Conservation (phyloP, 2,888 invertebrate genomes). For the Dorcus hopei region DNA sequence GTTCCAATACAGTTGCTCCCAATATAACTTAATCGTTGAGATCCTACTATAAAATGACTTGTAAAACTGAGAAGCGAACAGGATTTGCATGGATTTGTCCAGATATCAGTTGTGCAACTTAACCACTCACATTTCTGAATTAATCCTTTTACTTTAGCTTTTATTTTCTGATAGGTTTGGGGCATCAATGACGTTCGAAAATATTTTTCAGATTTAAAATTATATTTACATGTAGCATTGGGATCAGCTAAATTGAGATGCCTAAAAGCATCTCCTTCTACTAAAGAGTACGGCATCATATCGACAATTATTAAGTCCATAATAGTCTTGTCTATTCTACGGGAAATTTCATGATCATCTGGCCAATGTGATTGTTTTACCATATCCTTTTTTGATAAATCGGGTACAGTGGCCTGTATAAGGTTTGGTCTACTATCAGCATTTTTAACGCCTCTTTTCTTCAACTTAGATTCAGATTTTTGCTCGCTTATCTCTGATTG, state of each 20-base stretch:
- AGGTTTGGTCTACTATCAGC: neutral
- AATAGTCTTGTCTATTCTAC: conserved; percentile 32
- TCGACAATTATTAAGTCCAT: conserved; percentile 19
- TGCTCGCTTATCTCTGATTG: neutral
- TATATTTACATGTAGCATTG: neutral
- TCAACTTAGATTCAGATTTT: neutral
- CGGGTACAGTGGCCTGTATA: conserved; percentile 15
- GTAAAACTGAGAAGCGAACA: conserved; percentile 11
- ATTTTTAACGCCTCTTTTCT: neutral
- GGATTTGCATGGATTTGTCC: conserved; percentile 9
- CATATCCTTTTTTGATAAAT: conserved; percentile 13
- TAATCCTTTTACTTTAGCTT: neutral
- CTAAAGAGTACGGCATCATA: too few relatives aligned
- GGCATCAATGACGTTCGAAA: neutral
- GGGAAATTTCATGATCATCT: conserved; percentile 17
- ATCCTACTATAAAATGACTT: conserved; percentile 8
- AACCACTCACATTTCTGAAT: conserved; percentile 3
- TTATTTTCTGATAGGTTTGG: neutral
- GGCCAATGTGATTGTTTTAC: neutral
- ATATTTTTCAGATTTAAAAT: neutral
- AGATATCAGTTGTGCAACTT: conserved; percentile 2
- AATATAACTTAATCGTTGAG: too few relatives aligned
- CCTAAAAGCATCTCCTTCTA: neutral
- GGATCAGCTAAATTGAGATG: neutral
- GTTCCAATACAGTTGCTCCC: conserved; percentile 9